Conservation (phyloP, 2,797 vertebrate genomes). For the Nannoperca obscura region DNA sequence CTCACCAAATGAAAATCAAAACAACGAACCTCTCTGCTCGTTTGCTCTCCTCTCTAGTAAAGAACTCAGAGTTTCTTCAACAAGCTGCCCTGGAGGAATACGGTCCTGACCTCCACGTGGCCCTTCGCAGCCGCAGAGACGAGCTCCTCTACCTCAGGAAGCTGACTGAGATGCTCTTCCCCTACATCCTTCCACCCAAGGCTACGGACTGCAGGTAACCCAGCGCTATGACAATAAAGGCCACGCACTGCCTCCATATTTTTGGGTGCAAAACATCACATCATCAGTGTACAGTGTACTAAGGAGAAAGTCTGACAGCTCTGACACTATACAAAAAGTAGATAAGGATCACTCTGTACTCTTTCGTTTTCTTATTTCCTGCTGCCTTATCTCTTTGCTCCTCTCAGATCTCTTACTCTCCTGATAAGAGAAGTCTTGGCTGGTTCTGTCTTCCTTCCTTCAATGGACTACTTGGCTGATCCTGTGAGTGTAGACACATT, state of each 20-base stretch:
- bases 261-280: constrained; percentile 17
- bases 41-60: constrained; percentile 82
- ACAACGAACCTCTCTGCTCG: not conserved
- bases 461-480: constrained; percentile 97
- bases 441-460: constrained; percentile 97
- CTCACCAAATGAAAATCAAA: not conserved
- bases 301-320: constrained; percentile 10
- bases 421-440: constrained; percentile 96
- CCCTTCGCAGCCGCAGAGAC: constrained; percentile 94
- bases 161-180: constrained; percentile 95
- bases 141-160: constrained; percentile 97
- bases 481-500: constrained; percentile 88
- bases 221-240: not conserved
- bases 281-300: not conserved
- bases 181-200: constrained; percentile 95
- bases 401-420: constrained; percentile 91
- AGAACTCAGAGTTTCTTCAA: constrained; percentile 91
- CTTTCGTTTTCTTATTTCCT: constrained; percentile 58
- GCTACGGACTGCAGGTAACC: constrained; percentile 94
- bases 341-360: constrained; percentile 30
- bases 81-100: constrained; percentile 96
- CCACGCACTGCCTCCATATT: not conserved
- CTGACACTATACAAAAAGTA: constrained; percentile 2
- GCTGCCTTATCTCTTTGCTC: constrained; percentile 50
- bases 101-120: constrained; percentile 94